Percentiles rank a stretch among this genome's conserved stretches.
phyloP scores from a whole-genome alignment of 2,888 invertebrate species.

The Conomelus anceps region DNA sequence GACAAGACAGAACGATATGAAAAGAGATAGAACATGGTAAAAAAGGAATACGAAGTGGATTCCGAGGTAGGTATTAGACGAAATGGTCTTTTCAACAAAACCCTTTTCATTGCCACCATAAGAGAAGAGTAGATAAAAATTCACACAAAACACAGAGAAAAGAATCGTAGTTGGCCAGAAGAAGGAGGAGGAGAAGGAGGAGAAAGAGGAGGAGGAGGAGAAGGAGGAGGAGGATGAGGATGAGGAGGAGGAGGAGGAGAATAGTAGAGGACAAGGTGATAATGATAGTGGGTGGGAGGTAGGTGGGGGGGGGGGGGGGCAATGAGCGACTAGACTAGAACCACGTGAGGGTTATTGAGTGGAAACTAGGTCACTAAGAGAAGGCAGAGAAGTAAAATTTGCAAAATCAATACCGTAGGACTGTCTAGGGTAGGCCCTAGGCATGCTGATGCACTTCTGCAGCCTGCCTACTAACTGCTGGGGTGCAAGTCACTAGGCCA shows the following conservation, averaged over 20 bases:
- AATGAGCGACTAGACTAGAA: background rate
- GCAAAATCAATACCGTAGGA: background rate
- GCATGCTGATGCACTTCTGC: background rate
- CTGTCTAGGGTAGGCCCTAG: background rate
- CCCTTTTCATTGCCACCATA: background rate
- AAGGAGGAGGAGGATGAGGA: background rate
- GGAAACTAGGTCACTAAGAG: background rate
- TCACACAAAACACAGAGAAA: background rate
- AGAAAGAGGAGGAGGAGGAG: background rate
- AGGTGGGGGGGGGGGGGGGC: background rate
- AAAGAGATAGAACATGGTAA: background rate
- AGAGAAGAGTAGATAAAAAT: too few relatives aligned
- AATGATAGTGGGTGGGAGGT: background rate
- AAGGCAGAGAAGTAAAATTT: background rate
- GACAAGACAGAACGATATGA: background rate
- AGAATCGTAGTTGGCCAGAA: background rate
- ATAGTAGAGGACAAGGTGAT: background rate
- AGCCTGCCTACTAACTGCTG: background rate
- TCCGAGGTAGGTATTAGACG: background rate
- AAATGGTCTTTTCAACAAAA: background rate
- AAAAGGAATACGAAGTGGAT: too few relatives aligned
- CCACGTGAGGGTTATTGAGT: background rate
- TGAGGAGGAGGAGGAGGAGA: background rate
- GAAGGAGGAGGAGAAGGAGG: background rate
- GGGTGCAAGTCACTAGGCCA: background rate